Evolutionary conservation across 1,140 invertebrate genomes (phyloP), one percentile per base, ranked within the genome.

Genomic region (Nephila pilipes): DNA sequence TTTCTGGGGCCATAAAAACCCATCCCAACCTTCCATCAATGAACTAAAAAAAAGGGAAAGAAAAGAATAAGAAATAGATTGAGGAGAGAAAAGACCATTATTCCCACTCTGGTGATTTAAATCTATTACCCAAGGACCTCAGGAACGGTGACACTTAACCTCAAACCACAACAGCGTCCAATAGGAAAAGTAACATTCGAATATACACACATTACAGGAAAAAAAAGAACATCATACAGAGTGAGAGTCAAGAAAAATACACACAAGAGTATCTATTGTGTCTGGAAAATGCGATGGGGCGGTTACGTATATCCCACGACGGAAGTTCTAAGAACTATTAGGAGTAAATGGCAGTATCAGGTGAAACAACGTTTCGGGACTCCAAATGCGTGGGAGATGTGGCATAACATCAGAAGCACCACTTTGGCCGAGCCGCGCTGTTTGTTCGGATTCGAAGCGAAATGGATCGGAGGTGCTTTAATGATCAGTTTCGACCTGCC

Each of bases 301-400:
- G 87, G 38, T 75, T 12, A 36, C 60, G 8, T 25, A 29, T 88
- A 29, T 36, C 58, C 63, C 38, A 54, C 87, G 75, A 75, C 87
- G 87, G 87, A 88, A 88, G 87, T 88, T 65, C 87, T 88, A n/a
- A 69, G 87, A 88, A 88, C 87, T 88, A 88, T 88, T 88, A 88
- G 20, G 36, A 63, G 22, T 63, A 87, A 87, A 83, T 83, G 81
- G 22, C 25, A 57, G 54, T 46, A 83, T 83, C 81, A 83, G n/a
- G 81, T 83, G 81, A 83, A 55, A 83, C 81, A 83, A 83, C 81
- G 81, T 83, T 46, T 75, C 69, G 25, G 29, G 25, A 29, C 20
- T 32, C 29, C 69, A 32, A 16, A 75, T 65, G 81, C 81, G 81
- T 83, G 32, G 81, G 81, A 57, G 81, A 57, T 12, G 79, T 65